phyloP scores from a whole-genome alignment of 2,888 invertebrate species.

The Yponomeuta malinellus region DNA sequence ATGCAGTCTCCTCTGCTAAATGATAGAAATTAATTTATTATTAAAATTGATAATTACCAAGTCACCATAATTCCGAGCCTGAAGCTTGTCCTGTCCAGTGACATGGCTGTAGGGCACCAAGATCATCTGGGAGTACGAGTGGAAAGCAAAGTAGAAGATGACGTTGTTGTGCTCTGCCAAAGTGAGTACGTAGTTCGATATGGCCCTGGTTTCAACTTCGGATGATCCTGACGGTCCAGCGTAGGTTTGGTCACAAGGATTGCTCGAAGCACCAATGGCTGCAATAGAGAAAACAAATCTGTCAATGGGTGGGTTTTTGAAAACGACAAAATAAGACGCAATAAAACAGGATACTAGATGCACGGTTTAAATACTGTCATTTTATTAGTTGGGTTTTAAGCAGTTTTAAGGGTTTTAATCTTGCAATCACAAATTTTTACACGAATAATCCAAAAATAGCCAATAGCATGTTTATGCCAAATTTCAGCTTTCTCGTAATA shows the following conservation, averaged over 20 bases:
- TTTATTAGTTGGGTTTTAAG: too few species aligned
- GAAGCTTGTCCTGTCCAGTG: conserved; percentile 33
- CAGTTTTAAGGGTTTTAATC: too few species aligned
- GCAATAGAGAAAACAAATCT: conserved; percentile 1
- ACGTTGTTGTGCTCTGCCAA: conserved; percentile 36
- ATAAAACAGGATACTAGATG: too few species aligned
- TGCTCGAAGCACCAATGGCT: conserved; percentile 52
- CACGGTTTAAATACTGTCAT: too few species aligned
- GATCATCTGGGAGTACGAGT: conserved; percentile 73
- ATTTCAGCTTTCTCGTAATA: too few species aligned
- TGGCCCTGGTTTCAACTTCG: conserved; percentile 64
- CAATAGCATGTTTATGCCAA: too few species aligned
- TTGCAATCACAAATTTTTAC: too few species aligned
- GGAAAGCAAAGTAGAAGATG: conserved; percentile 69
- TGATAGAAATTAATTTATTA: too few species aligned
- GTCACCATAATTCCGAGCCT: conserved; percentile 48
- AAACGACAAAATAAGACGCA: too few species aligned
- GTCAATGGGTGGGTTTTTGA: too few species aligned
- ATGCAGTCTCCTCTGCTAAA: too few species aligned
- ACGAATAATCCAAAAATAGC: too few species aligned
- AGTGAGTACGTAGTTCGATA: conserved; percentile 42
- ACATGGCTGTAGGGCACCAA: conserved; percentile 61
- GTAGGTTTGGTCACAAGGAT: conserved; percentile 65
- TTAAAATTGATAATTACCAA: conserved; percentile 34
- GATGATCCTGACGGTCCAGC: conserved; percentile 67